phyloP scores from a whole-genome alignment of 2,888 invertebrate genomes.

The Kuschelorhynchus macadamiae region DNA sequence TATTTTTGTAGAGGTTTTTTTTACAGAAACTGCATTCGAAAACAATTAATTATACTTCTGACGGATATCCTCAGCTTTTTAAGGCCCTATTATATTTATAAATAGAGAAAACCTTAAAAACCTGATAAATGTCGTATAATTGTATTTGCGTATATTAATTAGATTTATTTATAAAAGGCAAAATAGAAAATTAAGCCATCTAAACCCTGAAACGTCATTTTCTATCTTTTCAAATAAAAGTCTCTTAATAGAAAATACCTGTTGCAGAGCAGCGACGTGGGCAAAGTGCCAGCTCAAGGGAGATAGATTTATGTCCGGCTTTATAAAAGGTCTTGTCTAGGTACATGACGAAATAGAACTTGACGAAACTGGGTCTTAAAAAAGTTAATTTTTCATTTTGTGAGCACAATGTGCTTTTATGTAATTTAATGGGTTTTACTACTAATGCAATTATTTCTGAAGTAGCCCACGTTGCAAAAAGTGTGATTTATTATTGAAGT shows the following conservation, averaged over 20 bases:
- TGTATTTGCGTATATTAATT: too few species aligned
- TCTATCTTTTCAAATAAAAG: slow-evolving; percentile 9
- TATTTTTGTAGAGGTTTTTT: too few species aligned
- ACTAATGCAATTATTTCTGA: not conserved
- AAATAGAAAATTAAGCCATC: not conserved
- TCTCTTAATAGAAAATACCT: slow-evolving; percentile 31
- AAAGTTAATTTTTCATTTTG: slow-evolving; percentile 1
- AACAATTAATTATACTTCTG: too few species aligned
- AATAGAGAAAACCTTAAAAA: too few species aligned
- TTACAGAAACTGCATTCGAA: too few species aligned
- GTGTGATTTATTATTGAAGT: too few species aligned
- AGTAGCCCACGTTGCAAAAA: too few species aligned
- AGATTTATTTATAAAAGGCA: too few species aligned
- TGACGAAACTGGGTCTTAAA: slow-evolving; percentile 8
- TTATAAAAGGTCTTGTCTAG: slow-evolving; percentile 30
- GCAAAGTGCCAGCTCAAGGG: slow-evolving; percentile 13
- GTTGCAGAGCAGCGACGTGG: slow-evolving; percentile 21
- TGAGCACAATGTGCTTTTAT: slow-evolving; percentile 9
- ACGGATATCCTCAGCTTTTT: too few species aligned
- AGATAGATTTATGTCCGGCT: slow-evolving; percentile 18
- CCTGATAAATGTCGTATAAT: too few species aligned
- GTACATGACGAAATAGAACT: slow-evolving; percentile 6
- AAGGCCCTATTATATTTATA: too few species aligned
- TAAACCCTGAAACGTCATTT: slow-evolving; percentile 16
- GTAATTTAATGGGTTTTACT: not conserved